Conservation (phyloP, 2,797 vertebrate species). For the Borostomias antarcticus region DNA sequence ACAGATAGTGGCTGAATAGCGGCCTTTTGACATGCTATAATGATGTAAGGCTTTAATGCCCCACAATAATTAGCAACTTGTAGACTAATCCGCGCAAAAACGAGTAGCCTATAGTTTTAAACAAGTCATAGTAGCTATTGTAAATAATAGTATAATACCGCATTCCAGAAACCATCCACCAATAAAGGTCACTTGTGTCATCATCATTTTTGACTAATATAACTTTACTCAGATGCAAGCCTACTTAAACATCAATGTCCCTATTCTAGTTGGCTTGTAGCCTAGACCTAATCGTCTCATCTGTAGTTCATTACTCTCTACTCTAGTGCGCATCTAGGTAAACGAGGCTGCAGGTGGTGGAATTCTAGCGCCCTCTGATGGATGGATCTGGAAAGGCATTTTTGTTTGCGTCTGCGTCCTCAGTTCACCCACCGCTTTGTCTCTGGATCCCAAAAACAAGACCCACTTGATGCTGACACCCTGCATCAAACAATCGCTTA, state of each 20-base stretch:
- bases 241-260: neutral
- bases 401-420: no score
- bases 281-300: neutral
- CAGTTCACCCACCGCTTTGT: neutral
- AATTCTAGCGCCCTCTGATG: conserved; percentile 75
- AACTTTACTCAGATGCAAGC: neutral
- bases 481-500: neutral
- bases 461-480: neutral
- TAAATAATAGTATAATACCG: no score
- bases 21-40: no score
- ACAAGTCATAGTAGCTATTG: no score
- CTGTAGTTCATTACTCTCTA: neutral
- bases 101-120: no score
- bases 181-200: neutral
- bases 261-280: no score
- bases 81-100: no score
- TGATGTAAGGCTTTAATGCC: no score
- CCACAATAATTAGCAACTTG: no score
- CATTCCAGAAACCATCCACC: no score
- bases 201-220: neutral
- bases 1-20: neutral
- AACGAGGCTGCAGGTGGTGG: conserved; percentile 39
- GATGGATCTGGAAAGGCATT: no score
- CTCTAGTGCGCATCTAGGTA: neutral
- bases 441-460: neutral